Conservation (phyloP, 2,888 invertebrate species). For the Ectemnius lituratus region DNA sequence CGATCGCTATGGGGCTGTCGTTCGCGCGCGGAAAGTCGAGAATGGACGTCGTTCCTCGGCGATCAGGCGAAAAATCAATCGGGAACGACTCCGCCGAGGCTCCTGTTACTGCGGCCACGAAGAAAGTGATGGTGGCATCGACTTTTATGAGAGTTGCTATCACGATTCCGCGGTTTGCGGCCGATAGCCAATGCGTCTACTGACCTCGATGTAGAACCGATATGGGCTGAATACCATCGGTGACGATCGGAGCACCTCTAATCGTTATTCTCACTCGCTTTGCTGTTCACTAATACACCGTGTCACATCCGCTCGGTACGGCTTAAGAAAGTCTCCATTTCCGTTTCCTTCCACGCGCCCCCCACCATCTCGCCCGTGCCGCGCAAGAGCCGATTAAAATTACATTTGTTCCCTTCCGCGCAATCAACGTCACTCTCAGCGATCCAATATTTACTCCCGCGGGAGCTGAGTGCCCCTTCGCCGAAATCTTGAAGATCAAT, state of each 20-base stretch:
- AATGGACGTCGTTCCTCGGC: constrained; percentile 7
- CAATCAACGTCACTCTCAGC: constrained; percentile 62
- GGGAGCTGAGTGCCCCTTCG: constrained; percentile 53
- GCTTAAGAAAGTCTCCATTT: constrained; percentile 2
- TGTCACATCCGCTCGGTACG: neutral
- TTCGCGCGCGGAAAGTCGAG: constrained; percentile 14
- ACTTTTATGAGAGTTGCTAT: constrained; percentile 48
- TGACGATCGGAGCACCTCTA: constrained; percentile 3
- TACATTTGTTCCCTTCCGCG: constrained; percentile 62
- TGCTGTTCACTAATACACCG: neutral
- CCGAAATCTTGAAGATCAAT: constrained; percentile 61
- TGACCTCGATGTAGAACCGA: constrained; percentile 48
- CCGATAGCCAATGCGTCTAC: constrained; percentile 27
- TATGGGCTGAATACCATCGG: constrained; percentile 17
- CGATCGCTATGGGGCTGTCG: neutral
- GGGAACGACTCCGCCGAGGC: constrained; percentile 32
- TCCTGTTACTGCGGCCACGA: constrained; percentile 27
- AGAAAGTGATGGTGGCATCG: constrained; percentile 30
- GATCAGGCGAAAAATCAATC: constrained; percentile 24
- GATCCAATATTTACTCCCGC: constrained; percentile 59
- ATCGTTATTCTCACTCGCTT: constrained; percentile 38
- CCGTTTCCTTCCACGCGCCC: constrained; percentile 11
- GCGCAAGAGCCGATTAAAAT: constrained; percentile 55
- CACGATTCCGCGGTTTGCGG: constrained; percentile 32
- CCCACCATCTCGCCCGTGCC: constrained; percentile 13